A percentile compares a stretch with the other conserved stretches of the same genome.
Conservation (phyloP, 2,888 invertebrate genomes). For the Trachelus iudaicus region DNA sequence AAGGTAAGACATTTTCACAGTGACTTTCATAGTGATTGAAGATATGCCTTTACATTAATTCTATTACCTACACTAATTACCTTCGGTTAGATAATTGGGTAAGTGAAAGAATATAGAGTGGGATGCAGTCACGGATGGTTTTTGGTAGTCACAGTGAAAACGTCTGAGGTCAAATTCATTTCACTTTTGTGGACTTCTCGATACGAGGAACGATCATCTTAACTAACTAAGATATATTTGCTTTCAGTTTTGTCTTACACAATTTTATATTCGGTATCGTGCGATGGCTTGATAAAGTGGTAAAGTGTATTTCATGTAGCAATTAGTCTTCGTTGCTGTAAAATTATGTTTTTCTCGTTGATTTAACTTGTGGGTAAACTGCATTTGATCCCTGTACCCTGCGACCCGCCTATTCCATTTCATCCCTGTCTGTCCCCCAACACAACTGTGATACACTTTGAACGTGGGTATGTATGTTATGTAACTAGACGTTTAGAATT, state of each 20-base stretch:
- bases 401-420: conserved; percentile 18
- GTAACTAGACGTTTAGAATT: conserved; percentile 59
- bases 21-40: not conserved
- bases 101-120: not conserved
- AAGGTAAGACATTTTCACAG: not conserved
- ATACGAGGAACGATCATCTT: not conserved
- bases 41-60: not conserved
- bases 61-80: not conserved
- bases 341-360: not conserved
- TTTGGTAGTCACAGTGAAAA: not conserved
- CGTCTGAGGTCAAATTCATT: too few species aligned
- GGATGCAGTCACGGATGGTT: not conserved
- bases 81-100: not conserved
- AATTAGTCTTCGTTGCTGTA: not conserved
- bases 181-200: not conserved
- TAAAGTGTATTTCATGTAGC: not conserved
- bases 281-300: not conserved
- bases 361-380: not conserved
- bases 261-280: not conserved
- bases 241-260: not conserved
- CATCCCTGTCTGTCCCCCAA: conserved; percentile 55
- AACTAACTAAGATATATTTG: not conserved
- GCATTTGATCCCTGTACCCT: not conserved
- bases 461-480: conserved; percentile 54
- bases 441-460: conserved; percentile 65